phyloP scores from a whole-genome alignment of 2,113 vertebrate species.

The Sceloporus tristichus region DNA sequence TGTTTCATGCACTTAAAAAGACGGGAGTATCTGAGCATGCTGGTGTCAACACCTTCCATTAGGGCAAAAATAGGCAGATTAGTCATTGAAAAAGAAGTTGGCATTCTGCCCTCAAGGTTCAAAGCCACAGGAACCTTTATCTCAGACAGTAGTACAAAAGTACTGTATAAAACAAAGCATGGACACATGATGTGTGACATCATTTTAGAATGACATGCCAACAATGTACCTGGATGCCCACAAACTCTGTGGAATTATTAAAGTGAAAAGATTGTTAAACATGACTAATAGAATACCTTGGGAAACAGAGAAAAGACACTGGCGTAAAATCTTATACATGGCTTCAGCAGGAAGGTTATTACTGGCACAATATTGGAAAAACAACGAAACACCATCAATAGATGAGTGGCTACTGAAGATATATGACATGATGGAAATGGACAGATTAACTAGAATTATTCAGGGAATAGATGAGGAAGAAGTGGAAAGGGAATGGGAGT shows the following conservation, averaged over 20 bases:
- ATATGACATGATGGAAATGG: no score
- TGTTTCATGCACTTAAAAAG: neutral
- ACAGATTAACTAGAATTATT: no score
- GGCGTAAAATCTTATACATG: no score
- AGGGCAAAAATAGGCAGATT: neutral
- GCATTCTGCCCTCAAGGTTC: slow-evolving; percentile 12
- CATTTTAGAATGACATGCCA: neutral
- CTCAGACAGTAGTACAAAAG: slow-evolving; percentile 1
- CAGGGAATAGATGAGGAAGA: no score
- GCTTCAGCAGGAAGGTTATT: no score
- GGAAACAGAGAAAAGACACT: no score
- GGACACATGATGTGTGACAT: neutral
- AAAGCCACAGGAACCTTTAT: slow-evolving; percentile 7
- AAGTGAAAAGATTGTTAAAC: neutral
- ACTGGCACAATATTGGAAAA: no score
- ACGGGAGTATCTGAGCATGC: neutral
- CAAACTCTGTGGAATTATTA: neutral
- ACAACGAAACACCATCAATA: no score
- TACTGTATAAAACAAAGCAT: neutral
- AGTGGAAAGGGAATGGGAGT: no score
- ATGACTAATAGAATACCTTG: no score
- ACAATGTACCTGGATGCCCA: neutral
- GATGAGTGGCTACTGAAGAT: no score
- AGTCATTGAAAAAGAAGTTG: neutral
- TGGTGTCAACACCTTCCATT: slow-evolving; percentile 15